Percentiles rank a stretch among this genome's conserved stretches.
Evolutionary conservation across 1,140 invertebrate genomes (phyloP).

Genomic region (Ostrea edulis): DNA sequence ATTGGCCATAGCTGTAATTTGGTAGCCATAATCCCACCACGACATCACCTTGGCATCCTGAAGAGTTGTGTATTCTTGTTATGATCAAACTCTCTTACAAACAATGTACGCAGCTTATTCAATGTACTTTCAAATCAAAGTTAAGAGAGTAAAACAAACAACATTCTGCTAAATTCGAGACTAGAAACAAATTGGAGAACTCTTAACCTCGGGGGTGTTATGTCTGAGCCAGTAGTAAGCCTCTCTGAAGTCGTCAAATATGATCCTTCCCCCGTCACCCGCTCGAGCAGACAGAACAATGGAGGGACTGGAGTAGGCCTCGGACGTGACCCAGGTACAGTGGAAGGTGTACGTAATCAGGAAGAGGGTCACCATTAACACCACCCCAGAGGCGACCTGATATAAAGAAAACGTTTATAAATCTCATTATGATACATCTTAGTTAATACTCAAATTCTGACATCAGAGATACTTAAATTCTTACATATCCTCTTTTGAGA

Average conservation of each 20-base stretch:
- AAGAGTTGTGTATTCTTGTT: conserved; percentile 50
- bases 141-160: not conserved
- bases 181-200: not conserved
- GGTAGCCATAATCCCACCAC: conserved; percentile 99
- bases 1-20: conserved; percentile 99
- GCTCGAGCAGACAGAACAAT: conserved; percentile 97
- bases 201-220: conserved; percentile 88
- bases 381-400: conserved; percentile 91
- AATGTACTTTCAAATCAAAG: not conserved
- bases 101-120: not conserved
- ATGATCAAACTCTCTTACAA: not conserved
- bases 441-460: not conserved
- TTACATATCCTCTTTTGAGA: not conserved
- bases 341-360: conserved; percentile 96
- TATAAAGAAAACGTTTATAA: conserved; percentile 11
- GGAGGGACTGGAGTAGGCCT: conserved; percentile 98
- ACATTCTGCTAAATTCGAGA: not conserved
- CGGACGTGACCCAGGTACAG: conserved; percentile 99
- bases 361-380: conserved; percentile 90
- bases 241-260: conserved; percentile 98
- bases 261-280: conserved; percentile 95
- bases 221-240: conserved; percentile 98
- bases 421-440: not conserved
- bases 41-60: conserved; percentile 98
- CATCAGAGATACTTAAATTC: not conserved